Evolutionary conservation across 2,888 invertebrate genomes (phyloP), one percentile per base, ranked within the genome.

Genomic region (Stenodera caucasica): DNA sequence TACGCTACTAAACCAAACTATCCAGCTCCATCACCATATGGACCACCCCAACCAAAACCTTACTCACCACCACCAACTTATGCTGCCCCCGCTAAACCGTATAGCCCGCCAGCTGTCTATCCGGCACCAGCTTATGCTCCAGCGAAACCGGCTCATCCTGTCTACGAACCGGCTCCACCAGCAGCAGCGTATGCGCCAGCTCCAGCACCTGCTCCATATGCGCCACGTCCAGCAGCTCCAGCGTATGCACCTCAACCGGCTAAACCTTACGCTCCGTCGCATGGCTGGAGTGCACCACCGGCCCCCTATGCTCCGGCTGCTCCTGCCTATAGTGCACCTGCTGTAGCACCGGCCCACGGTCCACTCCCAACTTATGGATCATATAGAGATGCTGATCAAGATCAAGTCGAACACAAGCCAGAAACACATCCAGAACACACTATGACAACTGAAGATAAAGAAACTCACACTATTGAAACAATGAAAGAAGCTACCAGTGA

Each of bases 401-500:
- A 2, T 21, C 45, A 45, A 23, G 18, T 55, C 14, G 51, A 55
- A 30, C 9, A 52, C 18, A 35, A 18, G 15, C 7, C 26, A 0
- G 8, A 23, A 7, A 40, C 51, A 30, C 52, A 23, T 12, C 52
- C 40, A 6, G 50, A 53, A 8, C 54, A 49, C 11, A n/a, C 4
- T 1, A 15, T 30, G n/a, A 37, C 49, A 21, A 40, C 32, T 14
- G 37, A 58, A 8, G 66, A 70, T 7, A 70, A 71, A 54, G 75
- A 76, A 55, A 67, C 70, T 21, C 71, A 73, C 15, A 76, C 75
- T 9, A 35, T 74, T 45, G 66, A 74, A 32, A 71, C 69, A 11
- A 74, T 77, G 72, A 68, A 69, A 14, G 65, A 74, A 53, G 58
- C 75, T 8, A 26, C 68, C 1, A 69, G 74, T 32, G 67, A 71